These are phyloP conservation scores for Piprites chloris DNA, from an alignment of 2,113 vertebrate species.

Conservation along the genomic window DNA sequence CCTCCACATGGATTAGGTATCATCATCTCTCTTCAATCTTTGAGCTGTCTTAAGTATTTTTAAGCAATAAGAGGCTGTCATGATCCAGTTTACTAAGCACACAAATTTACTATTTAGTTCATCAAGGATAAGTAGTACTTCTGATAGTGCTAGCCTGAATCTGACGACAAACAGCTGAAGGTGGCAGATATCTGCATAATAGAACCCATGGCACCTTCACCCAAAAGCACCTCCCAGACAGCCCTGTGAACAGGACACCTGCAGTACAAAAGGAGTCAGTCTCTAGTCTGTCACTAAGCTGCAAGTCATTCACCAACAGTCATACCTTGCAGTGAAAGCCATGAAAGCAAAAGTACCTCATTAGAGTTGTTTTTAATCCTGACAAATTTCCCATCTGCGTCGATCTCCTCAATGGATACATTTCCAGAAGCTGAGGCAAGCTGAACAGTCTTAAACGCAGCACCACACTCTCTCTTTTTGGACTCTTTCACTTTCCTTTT, in stretches of 20 bases:
- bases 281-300: background rate
- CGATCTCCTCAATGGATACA: slow-evolving; percentile 79
- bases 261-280: background rate
- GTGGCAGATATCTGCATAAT: background rate
- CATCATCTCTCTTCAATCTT: background rate
- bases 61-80: background rate
- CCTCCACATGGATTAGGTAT: background rate
- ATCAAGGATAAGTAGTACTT: background rate
- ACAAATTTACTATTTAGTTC: background rate
- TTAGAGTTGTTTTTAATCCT: slow-evolving; percentile 79
- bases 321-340: background rate
- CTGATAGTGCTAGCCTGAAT: background rate
- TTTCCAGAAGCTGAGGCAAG: slow-evolving; percentile 55
- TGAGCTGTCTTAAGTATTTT: background rate
- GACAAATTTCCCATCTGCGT: slow-evolving; percentile 79
- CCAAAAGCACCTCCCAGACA: background rate
- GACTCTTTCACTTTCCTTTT: slow-evolving; percentile 79
- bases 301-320: background rate
- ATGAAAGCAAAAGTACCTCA: slow-evolving; percentile 39
- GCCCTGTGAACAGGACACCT: background rate
- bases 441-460: slow-evolving; percentile 69
- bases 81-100: background rate
- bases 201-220: background rate
- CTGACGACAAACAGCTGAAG: background rate
- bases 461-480: background rate